Percentiles rank a stretch among this genome's conserved stretches.
Evolutionary conservation across 1,140 invertebrate species (phyloP).

Genomic region (Pachypsylla venusta): DNA sequence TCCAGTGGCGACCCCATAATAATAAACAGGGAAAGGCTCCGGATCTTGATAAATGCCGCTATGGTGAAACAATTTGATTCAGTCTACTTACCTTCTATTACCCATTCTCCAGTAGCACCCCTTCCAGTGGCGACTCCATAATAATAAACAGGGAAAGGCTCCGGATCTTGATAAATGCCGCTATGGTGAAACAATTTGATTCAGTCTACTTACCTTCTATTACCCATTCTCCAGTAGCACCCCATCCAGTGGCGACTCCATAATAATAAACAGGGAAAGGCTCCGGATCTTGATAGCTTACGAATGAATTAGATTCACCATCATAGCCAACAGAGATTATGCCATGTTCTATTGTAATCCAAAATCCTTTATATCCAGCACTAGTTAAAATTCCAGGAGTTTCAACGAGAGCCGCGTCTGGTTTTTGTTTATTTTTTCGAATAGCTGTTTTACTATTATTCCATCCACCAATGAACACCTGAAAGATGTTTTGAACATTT

Average conservation of each 20-base stretch:
- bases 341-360: constrained; percentile 59
- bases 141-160: constrained; percentile 48
- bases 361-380: constrained; percentile 62
- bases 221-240: constrained; percentile 61
- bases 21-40: constrained; percentile 47
- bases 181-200: no score
- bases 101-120: constrained; percentile 67
- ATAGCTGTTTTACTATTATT: constrained; percentile 67
- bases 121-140: constrained; percentile 71
- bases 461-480: constrained; percentile 73
- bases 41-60: constrained; percentile 55
- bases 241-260: constrained; percentile 73
- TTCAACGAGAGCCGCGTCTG: constrained; percentile 53
- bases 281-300: constrained; percentile 51
- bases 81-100: constrained; percentile 59
- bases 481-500: no score
- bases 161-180: constrained; percentile 49
- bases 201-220: constrained; percentile 62
- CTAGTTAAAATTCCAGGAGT: constrained; percentile 50
- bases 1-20: constrained; percentile 66
- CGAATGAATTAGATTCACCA: constrained; percentile 49
- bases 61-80: no score
- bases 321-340: constrained; percentile 48
- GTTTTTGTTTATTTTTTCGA: constrained; percentile 57
- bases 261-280: constrained; percentile 51